Evolutionary conservation across 2,113 vertebrate species (phyloP).

Genomic region (Phrynosoma blainvillii): DNA sequence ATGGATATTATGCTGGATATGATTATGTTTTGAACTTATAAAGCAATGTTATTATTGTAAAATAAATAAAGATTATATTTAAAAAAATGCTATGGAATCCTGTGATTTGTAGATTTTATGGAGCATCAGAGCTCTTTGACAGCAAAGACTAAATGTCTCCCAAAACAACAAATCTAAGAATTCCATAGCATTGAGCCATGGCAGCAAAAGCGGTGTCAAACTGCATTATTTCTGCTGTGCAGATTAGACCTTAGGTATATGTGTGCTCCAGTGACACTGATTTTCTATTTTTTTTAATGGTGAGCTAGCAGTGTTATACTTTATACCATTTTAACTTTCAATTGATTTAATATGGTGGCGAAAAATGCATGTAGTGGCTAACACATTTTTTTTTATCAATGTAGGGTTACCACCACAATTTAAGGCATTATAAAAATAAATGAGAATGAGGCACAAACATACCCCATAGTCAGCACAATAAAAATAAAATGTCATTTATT

Average conservation of each 20-base stretch:
- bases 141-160: too few relatives aligned
- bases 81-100: too few relatives aligned
- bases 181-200: too few relatives aligned
- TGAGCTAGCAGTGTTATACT: not conserved
- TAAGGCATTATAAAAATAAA: slow-evolving; percentile 31
- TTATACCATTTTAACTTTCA: not conserved
- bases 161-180: too few relatives aligned
- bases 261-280: not conserved
- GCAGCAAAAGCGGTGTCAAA: too few relatives aligned
- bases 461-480: slow-evolving; percentile 19
- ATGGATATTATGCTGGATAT: too few relatives aligned
- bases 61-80: too few relatives aligned
- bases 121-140: too few relatives aligned
- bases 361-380: not conserved
- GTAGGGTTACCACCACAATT: not conserved
- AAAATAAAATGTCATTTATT: slow-evolving; percentile 16
- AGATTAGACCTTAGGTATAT: not conserved
- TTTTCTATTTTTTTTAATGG: not conserved
- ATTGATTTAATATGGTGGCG: not conserved
- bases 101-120: too few relatives aligned
- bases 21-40: too few relatives aligned
- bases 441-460: not conserved
- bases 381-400: slow-evolving; percentile 16
- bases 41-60: too few relatives aligned
- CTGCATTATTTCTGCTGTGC: not conserved